These are phyloP conservation scores for Drosophila punjabiensis DNA, from an alignment of 1,140 invertebrate species.

Conservation along the genomic window DNA sequence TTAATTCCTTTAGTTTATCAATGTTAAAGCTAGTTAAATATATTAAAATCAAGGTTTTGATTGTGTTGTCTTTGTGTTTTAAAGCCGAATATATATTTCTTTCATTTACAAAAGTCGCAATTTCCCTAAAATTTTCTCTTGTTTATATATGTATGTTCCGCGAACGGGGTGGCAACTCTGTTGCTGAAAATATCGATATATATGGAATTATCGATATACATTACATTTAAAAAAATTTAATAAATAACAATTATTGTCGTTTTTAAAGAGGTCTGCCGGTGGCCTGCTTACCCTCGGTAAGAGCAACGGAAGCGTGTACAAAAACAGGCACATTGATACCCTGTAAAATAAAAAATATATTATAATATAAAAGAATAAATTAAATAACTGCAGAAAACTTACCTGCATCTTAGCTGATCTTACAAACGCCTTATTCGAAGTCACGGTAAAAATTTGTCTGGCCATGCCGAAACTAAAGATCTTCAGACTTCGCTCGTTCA, in stretches of 20 bases:
- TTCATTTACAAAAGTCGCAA: constrained; percentile 22
- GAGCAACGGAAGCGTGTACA: constrained; percentile 93
- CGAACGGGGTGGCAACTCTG: constrained; percentile 35
- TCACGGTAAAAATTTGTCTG: constrained; percentile 93
- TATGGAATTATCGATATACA: constrained; percentile 18
- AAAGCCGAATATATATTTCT: neutral
- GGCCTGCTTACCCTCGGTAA: constrained; percentile 93
- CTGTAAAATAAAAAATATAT: constrained; percentile 86
- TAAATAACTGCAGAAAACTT: neutral
- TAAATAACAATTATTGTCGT: neutral
- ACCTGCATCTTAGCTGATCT: constrained; percentile 94
- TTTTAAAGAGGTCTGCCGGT: constrained; percentile 61
- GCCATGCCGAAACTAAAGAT: constrained; percentile 91
- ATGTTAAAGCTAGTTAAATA: neutral
- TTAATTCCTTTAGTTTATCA: no score
- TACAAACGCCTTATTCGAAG: constrained; percentile 96
- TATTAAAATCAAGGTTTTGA: neutral
- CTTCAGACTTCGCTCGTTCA: constrained; percentile 91
- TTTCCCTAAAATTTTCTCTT: constrained; percentile 28
- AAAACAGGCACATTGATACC: constrained; percentile 94
- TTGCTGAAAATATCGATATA: constrained; percentile 26
- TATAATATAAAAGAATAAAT: neutral
- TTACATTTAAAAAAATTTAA: constrained; percentile 3
- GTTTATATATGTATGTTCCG: constrained; percentile 48
- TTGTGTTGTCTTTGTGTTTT: neutral